Conservation (phyloP, 2,797 vertebrate genomes). For the Lycodopsis pacificus region DNA sequence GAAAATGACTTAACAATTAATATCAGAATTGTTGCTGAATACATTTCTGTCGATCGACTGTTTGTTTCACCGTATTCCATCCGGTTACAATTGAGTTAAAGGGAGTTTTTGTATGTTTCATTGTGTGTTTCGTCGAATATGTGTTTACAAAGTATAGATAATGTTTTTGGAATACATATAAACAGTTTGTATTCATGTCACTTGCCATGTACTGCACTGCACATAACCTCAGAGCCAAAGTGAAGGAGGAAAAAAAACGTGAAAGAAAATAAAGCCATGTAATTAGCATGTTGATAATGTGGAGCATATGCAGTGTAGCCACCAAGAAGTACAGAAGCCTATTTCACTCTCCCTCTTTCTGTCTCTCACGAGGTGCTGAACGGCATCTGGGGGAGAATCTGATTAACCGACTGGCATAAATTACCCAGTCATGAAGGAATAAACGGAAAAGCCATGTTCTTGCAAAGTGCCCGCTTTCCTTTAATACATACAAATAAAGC, state of each 20-base stretch:
- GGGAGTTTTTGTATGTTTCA: background rate
- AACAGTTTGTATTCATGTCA: background rate
- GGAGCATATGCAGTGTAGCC: slow-evolving; percentile 19
- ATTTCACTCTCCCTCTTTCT: slow-evolving; percentile 31
- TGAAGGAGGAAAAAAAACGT: background rate
- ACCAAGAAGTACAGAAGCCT: slow-evolving; percentile 22
- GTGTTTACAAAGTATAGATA: background rate
- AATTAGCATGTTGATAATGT: slow-evolving; percentile 45
- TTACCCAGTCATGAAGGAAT: slow-evolving; percentile 59
- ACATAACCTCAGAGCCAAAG: background rate
- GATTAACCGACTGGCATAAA: slow-evolving; percentile 71
- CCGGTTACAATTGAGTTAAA: background rate
- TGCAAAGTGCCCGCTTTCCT: slow-evolving; percentile 48
- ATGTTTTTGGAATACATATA: background rate
- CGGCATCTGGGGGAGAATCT: slow-evolving; percentile 63
- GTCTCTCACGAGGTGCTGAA: slow-evolving; percentile 48
- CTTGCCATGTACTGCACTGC: background rate
- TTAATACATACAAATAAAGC: slow-evolving; percentile 44
- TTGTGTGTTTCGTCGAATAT: background rate
- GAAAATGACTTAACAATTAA: background rate
- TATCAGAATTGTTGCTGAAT: background rate
- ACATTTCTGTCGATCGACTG: background rate
- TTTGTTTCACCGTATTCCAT: background rate
- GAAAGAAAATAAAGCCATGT: slow-evolving; percentile 20
- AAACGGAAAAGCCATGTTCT: slow-evolving; percentile 48